phyloP scores from a whole-genome alignment of 2,888 invertebrate species.

The Panopea generosa region DNA sequence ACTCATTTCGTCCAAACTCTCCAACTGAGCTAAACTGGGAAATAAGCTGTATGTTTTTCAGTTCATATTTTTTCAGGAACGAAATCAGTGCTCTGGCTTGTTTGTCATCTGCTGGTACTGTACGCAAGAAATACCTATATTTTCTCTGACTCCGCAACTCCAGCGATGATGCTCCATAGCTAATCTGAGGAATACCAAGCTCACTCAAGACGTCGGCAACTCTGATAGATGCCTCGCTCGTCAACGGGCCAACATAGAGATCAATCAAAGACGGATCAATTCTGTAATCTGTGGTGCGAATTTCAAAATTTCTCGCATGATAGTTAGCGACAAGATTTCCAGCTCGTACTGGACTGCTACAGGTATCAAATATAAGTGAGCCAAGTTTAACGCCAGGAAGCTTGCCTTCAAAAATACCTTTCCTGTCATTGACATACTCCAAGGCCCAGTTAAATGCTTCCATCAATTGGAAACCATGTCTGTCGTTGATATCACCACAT shows the following conservation, averaged over 20 bases:
- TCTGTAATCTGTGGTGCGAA: conserved; percentile 48
- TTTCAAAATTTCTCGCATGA: conserved; percentile 75
- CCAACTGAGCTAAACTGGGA: conserved; percentile 78
- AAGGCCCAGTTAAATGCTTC: conserved; percentile 83
- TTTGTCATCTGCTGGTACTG: conserved; percentile 82
- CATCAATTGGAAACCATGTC: conserved; percentile 80
- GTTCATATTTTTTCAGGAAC: conserved; percentile 83
- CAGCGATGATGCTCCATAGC: conserved; percentile 79
- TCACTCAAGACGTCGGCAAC: conserved; percentile 79
- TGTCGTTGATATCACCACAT: conserved; percentile 79
- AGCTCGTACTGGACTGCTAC: conserved; percentile 78
- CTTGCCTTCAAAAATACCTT: conserved; percentile 74
- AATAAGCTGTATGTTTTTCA: conserved; percentile 84
- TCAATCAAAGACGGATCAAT: conserved; percentile 72
- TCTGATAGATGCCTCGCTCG: conserved; percentile 74
- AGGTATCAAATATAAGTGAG: conserved; percentile 79
- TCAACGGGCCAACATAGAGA: conserved; percentile 78
- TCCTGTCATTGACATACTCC: conserved; percentile 75
- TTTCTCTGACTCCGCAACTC: conserved; percentile 70
- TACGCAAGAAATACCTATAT: conserved; percentile 79
- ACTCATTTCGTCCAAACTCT: conserved; percentile 74
- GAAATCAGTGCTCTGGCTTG: conserved; percentile 83
- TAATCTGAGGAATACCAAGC: conserved; percentile 80
- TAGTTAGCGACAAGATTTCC: conserved; percentile 82
- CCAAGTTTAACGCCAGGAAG: conserved; percentile 76